A percentile compares a stretch with the other conserved stretches of the same genome.
Evolutionary conservation across 2,888 invertebrate genomes (phyloP).

Genomic region (Gandaritis pyraliata): DNA sequence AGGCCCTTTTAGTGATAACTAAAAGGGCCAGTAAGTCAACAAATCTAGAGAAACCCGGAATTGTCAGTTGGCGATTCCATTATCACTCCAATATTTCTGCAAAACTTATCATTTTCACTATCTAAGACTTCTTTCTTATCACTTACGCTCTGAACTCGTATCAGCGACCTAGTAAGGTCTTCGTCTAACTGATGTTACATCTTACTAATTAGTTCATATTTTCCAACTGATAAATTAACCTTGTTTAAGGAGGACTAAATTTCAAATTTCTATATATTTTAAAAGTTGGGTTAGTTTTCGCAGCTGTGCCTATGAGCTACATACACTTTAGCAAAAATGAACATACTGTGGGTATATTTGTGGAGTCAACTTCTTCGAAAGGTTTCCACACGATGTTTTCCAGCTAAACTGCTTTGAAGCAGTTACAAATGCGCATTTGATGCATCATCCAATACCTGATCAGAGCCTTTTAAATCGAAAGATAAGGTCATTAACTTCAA

Average conservation of each 20-base stretch:
- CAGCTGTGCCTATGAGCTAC: background rate
- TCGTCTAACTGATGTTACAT: conserved; percentile 1
- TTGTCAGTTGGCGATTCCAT: background rate
- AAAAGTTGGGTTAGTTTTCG: background rate
- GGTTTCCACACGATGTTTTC: conserved; percentile 7
- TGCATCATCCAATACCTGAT: conserved; percentile 6
- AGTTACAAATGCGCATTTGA: conserved; percentile 15
- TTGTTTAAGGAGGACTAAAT: conserved; percentile 12
- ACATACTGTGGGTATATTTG: too few relatives aligned
- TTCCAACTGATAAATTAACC: conserved; percentile 17
- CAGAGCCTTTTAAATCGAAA: conserved; percentile 1
- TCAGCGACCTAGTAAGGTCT: conserved; percentile 18
- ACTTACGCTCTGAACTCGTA: conserved; percentile 9
- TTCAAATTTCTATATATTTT: conserved; percentile 10
- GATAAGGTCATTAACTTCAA: conserved; percentile 6
- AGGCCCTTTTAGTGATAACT: too few relatives aligned
- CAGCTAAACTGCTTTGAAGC: conserved; percentile 13
- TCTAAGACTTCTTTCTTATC: conserved; percentile 4
- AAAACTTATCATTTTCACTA: conserved; percentile 5
- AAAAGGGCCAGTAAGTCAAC: background rate
- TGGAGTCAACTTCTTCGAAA: background rate
- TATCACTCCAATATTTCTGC: background rate
- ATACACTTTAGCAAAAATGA: background rate
- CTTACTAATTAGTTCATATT: conserved; percentile 19
- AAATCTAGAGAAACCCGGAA: background rate